A percentile compares a stretch with the other conserved stretches of the same genome.
phyloP scores from a whole-genome alignment of 2,888 invertebrate species.

The Oligia fasciuncula region DNA sequence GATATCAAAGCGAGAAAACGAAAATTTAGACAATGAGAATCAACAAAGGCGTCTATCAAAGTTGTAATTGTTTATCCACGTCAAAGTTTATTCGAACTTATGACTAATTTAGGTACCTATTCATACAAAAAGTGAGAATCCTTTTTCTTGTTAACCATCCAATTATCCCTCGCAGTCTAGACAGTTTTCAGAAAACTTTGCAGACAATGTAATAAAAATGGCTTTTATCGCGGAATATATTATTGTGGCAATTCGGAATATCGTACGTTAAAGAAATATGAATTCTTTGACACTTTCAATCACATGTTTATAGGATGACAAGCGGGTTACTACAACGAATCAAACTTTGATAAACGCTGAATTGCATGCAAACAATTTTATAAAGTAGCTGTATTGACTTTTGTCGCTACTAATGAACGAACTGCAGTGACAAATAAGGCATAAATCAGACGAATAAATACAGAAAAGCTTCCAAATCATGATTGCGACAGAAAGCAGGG shows the following conservation, averaged over 20 bases:
- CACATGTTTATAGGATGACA: slow-evolving; percentile 9
- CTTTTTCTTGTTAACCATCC: slow-evolving; percentile 54
- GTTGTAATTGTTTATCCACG: slow-evolving; percentile 32
- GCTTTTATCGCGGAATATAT: slow-evolving; percentile 44
- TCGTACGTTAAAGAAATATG: slow-evolving; percentile 32
- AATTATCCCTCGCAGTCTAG: slow-evolving; percentile 61
- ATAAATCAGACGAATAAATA: slow-evolving; percentile 24
- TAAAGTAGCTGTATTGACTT: background rate
- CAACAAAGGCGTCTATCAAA: slow-evolving; percentile 44
- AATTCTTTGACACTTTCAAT: slow-evolving; percentile 31
- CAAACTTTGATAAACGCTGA: slow-evolving; percentile 8
- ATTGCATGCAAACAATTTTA: background rate
- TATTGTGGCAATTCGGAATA: slow-evolving; percentile 35
- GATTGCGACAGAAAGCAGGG: slow-evolving; percentile 28
- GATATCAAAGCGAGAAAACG: slow-evolving; percentile 21
- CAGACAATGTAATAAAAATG: slow-evolving; percentile 52
- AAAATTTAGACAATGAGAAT: slow-evolving; percentile 26
- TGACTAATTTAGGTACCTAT: slow-evolving; percentile 37
- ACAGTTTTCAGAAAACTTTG: slow-evolving; percentile 51
- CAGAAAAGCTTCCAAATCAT: slow-evolving; percentile 26
- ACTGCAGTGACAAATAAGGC: slow-evolving; percentile 1
- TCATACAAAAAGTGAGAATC: slow-evolving; percentile 24
- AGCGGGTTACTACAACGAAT: background rate
- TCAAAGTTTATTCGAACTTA: slow-evolving; percentile 41
- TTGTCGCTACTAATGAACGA: slow-evolving; percentile 31